Conservation (phyloP, 1,140 invertebrate species). For the Drosophila kepulauana region DNA sequence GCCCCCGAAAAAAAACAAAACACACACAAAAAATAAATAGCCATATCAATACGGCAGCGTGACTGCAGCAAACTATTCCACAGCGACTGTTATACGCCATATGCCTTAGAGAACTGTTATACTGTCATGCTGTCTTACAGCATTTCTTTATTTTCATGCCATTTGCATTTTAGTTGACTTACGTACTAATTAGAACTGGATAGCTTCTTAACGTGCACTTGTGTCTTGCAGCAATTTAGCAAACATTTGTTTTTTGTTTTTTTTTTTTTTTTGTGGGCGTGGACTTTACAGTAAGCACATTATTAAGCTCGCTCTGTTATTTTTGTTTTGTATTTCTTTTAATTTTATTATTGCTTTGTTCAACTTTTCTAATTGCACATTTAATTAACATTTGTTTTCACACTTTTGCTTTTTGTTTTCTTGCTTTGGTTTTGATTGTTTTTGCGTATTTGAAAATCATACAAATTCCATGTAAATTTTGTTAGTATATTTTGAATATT, state of each 20-base stretch:
- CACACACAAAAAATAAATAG: background rate
- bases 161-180: constrained; percentile 57
- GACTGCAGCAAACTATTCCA: too few relatives aligned
- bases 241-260: constrained; percentile 1
- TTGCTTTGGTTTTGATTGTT: constrained; percentile 17
- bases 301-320: constrained; percentile 42
- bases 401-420: constrained; percentile 17
- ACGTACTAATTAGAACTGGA: constrained; percentile 50
- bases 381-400: constrained; percentile 71
- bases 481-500: constrained; percentile 25
- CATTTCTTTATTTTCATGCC: constrained; percentile 36
- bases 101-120: background rate
- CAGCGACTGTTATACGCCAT: background rate
- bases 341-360: constrained; percentile 46
- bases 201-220: constrained; percentile 33
- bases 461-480: background rate
- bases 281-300: constrained; percentile 36
- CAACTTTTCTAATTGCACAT: constrained; percentile 71
- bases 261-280: constrained; percentile 34
- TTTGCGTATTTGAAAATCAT: constrained; percentile 36
- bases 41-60: background rate
- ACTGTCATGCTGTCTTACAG: constrained; percentile 58
- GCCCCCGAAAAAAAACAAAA: constrained; percentile 25
- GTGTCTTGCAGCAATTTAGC: constrained; percentile 28
- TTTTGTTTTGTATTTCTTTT: constrained; percentile 14